phyloP scores from a whole-genome alignment of 2,113 vertebrate genomes.

The Gila orcuttii region DNA sequence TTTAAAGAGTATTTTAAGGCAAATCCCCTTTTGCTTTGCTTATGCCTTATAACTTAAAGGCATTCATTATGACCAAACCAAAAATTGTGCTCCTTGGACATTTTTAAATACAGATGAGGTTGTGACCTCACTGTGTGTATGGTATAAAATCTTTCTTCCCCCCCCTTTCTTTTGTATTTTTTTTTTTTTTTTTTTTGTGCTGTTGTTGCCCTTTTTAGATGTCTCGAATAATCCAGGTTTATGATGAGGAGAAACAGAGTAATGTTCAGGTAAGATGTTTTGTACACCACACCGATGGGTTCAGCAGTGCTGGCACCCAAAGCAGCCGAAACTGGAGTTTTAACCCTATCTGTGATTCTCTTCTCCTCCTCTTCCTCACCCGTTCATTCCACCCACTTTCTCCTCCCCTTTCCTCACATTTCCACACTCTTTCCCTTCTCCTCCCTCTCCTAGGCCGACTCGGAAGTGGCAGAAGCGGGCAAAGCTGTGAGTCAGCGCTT shows the following conservation, averaged over 20 bases:
- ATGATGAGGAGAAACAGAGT: constrained; percentile 99
- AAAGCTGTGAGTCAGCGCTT: constrained; percentile 92
- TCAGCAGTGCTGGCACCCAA: constrained; percentile 73
- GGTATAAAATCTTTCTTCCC: constrained; percentile 77
- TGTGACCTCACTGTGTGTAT: constrained; percentile 70
- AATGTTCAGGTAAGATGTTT: constrained; percentile 98
- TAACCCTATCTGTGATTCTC: constrained; percentile 75
- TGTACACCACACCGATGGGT: constrained; percentile 86
- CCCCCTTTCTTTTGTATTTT: constrained; percentile 69
- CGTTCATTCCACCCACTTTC: background rate
- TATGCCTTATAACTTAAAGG: background rate
- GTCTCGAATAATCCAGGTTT: constrained; percentile 99
- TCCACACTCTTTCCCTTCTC: constrained; percentile 59
- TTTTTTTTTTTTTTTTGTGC: constrained; percentile 73
- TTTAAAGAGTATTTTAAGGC: background rate
- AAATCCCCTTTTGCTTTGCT: background rate
- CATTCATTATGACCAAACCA: constrained; percentile 12
- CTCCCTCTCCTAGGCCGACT: constrained; percentile 83
- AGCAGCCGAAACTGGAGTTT: constrained; percentile 56
- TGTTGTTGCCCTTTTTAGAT: constrained; percentile 98
- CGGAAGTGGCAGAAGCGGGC: constrained; percentile 96
- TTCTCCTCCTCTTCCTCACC: constrained; percentile 49
- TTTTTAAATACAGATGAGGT: constrained; percentile 58
- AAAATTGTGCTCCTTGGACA: constrained; percentile 61
- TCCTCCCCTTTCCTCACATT: constrained; percentile 14